A percentile compares a stretch with the other conserved stretches of the same genome.
phyloP scores from a whole-genome alignment of 2,797 vertebrate species.

The Ceryle rudis region DNA sequence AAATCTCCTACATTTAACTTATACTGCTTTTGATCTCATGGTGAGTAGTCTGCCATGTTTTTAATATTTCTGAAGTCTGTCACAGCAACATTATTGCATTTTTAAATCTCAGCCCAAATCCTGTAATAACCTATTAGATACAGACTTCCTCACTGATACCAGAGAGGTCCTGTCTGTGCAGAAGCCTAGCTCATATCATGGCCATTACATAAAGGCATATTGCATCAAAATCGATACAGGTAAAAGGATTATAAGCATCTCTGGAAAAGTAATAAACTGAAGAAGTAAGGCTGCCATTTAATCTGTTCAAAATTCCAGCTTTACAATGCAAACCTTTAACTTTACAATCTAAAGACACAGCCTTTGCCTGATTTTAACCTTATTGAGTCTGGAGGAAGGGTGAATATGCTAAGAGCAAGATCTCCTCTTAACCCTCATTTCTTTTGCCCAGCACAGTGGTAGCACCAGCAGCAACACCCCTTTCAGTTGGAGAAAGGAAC shows the following conservation, averaged over 20 bases:
- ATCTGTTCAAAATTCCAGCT: not conserved
- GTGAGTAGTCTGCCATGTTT: not conserved
- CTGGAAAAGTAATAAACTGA: not conserved
- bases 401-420: not conserved
- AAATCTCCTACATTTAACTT: not conserved
- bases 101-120: not conserved
- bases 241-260: not conserved
- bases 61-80: not conserved
- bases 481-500: not conserved
- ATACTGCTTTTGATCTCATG: not conserved
- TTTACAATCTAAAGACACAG: not conserved
- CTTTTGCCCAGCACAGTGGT: not conserved
- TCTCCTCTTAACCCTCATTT: fast-evolving
- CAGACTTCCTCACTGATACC: not conserved
- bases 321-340: not conserved
- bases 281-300: not conserved
- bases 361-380: not conserved
- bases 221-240: not conserved
- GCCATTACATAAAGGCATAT: not conserved
- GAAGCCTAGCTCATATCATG: not conserved
- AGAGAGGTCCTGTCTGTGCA: not conserved
- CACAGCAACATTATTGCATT: not conserved
- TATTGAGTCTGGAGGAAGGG: not conserved
- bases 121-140: not conserved
- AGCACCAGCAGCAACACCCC: not conserved